Evolutionary conservation across 2,113 vertebrate species (phyloP).

Genomic region (Rousettus leschenaultii): DNA sequence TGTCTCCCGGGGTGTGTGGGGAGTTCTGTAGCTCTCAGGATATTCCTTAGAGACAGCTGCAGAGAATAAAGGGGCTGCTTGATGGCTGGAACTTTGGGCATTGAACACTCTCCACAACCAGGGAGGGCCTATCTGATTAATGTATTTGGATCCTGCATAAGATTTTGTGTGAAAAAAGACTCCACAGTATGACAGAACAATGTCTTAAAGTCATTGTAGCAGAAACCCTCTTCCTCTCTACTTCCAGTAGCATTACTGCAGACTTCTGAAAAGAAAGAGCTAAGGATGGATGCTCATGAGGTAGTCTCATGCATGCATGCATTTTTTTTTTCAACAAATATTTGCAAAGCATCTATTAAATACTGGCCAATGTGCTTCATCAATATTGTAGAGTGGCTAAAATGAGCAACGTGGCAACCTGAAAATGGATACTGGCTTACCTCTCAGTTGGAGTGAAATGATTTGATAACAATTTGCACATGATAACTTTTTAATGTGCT

Average conservation of each 20-base stretch:
- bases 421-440: not conserved
- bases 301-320: not conserved
- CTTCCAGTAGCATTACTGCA: not conserved
- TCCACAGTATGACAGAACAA: not conserved
- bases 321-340: slow-evolving; percentile 24
- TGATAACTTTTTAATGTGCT: not conserved
- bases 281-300: not conserved
- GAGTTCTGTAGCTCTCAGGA: not conserved
- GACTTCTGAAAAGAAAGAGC: not conserved
- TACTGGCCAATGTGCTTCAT: not conserved
- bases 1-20: too few species aligned
- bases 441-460: not conserved
- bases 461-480: not conserved
- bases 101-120: not conserved
- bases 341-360: not conserved
- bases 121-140: not conserved
- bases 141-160: not conserved
- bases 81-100: not conserved
- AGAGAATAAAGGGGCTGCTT: too few species aligned
- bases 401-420: not conserved
- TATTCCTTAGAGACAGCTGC: not conserved
- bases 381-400: not conserved
- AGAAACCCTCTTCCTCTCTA: fast-evolving
- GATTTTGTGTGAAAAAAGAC: not conserved
- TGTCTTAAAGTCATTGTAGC: not conserved